Evolutionary conservation across 2,888 invertebrate species (phyloP).

Genomic region (Macrosiphum euphorbiae): DNA sequence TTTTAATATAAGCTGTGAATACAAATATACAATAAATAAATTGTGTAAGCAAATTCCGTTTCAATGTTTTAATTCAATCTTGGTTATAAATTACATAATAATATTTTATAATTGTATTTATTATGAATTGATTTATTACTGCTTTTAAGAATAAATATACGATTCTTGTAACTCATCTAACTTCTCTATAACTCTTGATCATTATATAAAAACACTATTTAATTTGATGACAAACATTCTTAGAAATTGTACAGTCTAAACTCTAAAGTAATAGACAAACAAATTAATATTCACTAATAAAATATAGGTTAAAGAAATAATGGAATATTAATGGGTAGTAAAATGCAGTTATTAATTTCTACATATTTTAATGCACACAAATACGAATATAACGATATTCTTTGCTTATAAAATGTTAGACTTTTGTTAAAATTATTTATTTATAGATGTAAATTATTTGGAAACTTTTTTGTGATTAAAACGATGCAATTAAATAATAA

Average conservation of each 20-base stretch:
- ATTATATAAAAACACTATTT: background rate
- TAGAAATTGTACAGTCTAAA: background rate
- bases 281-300: background rate
- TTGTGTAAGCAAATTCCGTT: background rate
- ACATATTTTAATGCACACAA: background rate
- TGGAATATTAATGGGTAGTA: background rate
- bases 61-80: background rate
- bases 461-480: background rate
- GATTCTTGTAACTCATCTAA: background rate
- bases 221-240: background rate
- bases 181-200: background rate
- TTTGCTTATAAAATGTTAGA: background rate
- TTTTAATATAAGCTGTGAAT: background rate
- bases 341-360: background rate
- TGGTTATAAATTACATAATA: background rate
- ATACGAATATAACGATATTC: background rate
- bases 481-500: slow-evolving; percentile 38
- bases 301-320: background rate
- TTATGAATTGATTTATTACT: background rate
- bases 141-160: background rate
- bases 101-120: background rate
- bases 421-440: background rate
- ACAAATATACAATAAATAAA: background rate
- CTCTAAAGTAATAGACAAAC: background rate
- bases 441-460: background rate